These are phyloP conservation scores for Amia ocellicauda DNA, from an alignment of 2,113 vertebrate genomes.

Conservation along the genomic window DNA sequence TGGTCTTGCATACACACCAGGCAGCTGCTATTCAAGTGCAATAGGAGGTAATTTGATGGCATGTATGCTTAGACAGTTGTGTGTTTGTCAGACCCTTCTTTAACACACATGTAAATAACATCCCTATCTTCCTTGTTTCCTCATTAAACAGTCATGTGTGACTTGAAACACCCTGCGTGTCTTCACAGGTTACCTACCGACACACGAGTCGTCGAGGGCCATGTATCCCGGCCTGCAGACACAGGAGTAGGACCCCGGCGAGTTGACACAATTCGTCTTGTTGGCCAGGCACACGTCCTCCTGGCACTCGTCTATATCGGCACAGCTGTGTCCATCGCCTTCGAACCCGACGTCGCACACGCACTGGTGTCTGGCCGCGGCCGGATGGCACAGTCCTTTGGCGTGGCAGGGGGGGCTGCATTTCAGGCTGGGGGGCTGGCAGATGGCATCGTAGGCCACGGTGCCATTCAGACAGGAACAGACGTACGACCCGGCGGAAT, in stretches of 20 bases:
- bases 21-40: no score
- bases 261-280: constrained; percentile 63
- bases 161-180: no score
- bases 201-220: constrained; percentile 50
- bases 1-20: no score
- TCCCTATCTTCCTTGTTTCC: no score
- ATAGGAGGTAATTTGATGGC: no score
- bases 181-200: constrained; percentile 62
- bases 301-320: constrained; percentile 69
- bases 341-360: constrained; percentile 68
- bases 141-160: no score
- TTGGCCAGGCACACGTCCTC: constrained; percentile 57
- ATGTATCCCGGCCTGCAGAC: constrained; percentile 62
- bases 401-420: constrained; percentile 62
- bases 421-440: constrained; percentile 46
- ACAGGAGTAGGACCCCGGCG: constrained; percentile 64
- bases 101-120: no score
- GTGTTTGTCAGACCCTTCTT: no score
- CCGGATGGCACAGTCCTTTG: constrained; percentile 63
- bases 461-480: constrained; percentile 75
- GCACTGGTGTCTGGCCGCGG: constrained; percentile 60
- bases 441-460: constrained; percentile 53
- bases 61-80: no score
- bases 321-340: constrained; percentile 59
- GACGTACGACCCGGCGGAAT: constrained; percentile 65